These are phyloP conservation scores for Drosophila quadrilineata DNA, from an alignment of 1,140 invertebrate genomes.

Conservation along the genomic window DNA sequence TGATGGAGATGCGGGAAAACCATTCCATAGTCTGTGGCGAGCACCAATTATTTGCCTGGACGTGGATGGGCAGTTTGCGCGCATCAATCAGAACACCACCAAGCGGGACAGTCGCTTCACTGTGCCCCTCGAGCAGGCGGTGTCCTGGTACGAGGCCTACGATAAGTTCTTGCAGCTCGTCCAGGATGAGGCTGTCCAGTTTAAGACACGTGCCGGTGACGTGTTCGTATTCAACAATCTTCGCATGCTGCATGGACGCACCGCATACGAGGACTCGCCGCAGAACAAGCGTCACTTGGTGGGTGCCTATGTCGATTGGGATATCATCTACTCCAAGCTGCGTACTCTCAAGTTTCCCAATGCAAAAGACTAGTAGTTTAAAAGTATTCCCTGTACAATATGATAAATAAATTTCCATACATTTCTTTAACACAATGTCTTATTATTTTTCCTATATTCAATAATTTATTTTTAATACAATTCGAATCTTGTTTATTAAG, in stretches of 20 bases:
- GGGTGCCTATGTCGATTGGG: constrained; percentile 88
- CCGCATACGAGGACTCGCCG: constrained; percentile 83
- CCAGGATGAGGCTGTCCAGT: constrained; percentile 83
- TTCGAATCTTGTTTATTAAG: too few relatives aligned
- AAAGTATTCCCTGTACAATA: not conserved
- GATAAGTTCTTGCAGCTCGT: constrained; percentile 82
- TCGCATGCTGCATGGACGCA: constrained; percentile 86
- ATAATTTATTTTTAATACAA: too few relatives aligned
- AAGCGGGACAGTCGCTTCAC: constrained; percentile 86
- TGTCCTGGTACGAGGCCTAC: constrained; percentile 85
- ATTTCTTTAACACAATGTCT: too few relatives aligned
- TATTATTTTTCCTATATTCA: not conserved
- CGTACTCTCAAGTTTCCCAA: constrained; percentile 74
- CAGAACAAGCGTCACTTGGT: constrained; percentile 85
- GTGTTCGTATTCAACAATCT: constrained; percentile 87
- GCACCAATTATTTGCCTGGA: constrained; percentile 85
- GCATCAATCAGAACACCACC: constrained; percentile 86
- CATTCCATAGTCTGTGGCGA: constrained; percentile 84
- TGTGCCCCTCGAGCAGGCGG: constrained; percentile 83
- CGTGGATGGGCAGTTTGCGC: constrained; percentile 82
- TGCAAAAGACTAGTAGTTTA: constrained; percentile 26
- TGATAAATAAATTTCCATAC: not conserved
- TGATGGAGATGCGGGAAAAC: constrained; percentile 82
- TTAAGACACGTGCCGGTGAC: constrained; percentile 85
- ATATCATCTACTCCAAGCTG: constrained; percentile 86